These are phyloP conservation scores for Strigamia crassipes DNA, from an alignment of 2,888 invertebrate genomes.

Conservation along the genomic window DNA sequence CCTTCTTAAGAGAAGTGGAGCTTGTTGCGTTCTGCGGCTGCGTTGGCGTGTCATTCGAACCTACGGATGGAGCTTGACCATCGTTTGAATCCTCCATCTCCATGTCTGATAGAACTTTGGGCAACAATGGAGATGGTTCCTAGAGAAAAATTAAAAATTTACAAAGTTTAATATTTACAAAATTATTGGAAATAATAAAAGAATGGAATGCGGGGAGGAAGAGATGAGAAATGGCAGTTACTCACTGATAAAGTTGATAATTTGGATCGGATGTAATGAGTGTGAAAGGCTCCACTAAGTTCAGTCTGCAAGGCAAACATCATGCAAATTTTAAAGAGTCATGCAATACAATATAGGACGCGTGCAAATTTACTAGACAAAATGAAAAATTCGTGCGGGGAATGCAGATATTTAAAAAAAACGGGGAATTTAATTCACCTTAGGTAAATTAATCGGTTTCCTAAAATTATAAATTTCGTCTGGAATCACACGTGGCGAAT, in stretches of 20 bases:
- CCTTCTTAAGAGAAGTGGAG: conserved; percentile 49
- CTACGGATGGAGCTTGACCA: conserved; percentile 77
- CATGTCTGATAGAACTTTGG: conserved; percentile 55
- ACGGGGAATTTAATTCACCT: conserved; percentile 53
- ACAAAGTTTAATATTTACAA: background rate
- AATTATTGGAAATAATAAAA: background rate
- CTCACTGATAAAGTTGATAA: conserved; percentile 46
- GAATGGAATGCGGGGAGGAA: background rate
- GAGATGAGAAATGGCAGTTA: background rate
- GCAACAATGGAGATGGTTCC: conserved; percentile 63
- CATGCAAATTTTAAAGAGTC: conserved; percentile 25
- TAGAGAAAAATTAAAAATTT: conserved; percentile 51
- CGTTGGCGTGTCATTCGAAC: conserved; percentile 62
- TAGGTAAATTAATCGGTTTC: conserved; percentile 61
- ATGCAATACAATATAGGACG: background rate
- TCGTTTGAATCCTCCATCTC: conserved; percentile 78
- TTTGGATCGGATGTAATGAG: conserved; percentile 41
- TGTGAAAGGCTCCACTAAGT: conserved; percentile 36
- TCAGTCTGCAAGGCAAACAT: conserved; percentile 49
- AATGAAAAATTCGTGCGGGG: background rate
- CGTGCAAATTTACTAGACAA: background rate
- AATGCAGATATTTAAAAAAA: background rate
- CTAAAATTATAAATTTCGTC: conserved; percentile 90
- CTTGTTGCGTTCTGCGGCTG: conserved; percentile 48
- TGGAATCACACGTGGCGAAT: conserved; percentile 75